Evolutionary conservation across 2,113 vertebrate genomes (phyloP).

Genomic region (Oncorhynchus mykiss): DNA sequence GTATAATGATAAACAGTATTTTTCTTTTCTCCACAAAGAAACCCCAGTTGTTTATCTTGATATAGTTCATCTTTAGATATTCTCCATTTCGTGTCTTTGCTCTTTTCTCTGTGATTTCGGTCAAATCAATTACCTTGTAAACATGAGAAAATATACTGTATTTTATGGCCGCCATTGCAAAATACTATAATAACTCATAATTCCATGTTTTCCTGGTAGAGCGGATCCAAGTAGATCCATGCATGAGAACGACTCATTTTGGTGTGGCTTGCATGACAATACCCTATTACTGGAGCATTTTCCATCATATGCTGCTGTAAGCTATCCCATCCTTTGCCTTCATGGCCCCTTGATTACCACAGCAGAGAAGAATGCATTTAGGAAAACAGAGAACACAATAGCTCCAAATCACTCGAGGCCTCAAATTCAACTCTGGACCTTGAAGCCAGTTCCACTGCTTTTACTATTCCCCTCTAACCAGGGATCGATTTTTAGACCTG

Average conservation of each 20-base stretch:
- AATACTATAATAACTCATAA: conserved; percentile 14
- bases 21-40: background rate
- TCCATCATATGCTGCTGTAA: conserved; percentile 27
- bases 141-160: conserved; percentile 6
- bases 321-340: conserved; percentile 19
- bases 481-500: too few relatives aligned
- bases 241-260: conserved; percentile 40
- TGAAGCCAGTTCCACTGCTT: too few relatives aligned
- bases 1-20: too few relatives aligned
- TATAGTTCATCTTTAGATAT: background rate
- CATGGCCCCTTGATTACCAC: conserved; percentile 34
- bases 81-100: background rate
- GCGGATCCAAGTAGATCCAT: background rate
- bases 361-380: conserved; percentile 13
- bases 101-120: background rate
- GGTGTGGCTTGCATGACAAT: conserved; percentile 42
- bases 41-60: background rate
- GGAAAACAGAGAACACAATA: background rate
- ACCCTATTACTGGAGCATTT: conserved; percentile 18
- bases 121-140: background rate
- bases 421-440: too few relatives aligned
- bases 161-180: conserved; percentile 7
- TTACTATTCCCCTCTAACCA: too few relatives aligned
- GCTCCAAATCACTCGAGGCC: background rate
- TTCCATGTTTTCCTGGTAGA: conserved; percentile 20